Conservation (phyloP, 2,797 vertebrate genomes). For the Falco cherrug region DNA sequence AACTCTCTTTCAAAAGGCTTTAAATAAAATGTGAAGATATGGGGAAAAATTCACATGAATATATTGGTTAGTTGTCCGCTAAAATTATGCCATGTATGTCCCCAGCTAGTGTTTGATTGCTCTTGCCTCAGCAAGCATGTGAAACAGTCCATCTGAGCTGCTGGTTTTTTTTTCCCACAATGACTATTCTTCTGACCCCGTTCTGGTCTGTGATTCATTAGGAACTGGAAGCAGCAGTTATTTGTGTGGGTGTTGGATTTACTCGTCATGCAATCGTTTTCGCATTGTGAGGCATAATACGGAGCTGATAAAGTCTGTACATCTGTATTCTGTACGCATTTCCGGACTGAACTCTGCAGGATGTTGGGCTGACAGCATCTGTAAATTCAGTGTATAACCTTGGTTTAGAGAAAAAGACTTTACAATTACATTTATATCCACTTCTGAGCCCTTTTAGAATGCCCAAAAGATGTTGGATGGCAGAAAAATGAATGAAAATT, state of each 20-base stretch:
- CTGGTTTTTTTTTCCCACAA: fast-evolving
- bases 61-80: not conserved
- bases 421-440: not conserved
- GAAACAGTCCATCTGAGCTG: not conserved
- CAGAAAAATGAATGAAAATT: not conserved
- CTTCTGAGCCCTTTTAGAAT: fast-evolving
- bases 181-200: not conserved
- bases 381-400: not conserved
- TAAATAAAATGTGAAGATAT: not conserved
- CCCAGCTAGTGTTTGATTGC: fast-evolving
- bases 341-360: not conserved
- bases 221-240: conserved; percentile 17
- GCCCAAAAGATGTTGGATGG: not conserved
- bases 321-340: fast-evolving
- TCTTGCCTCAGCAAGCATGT: not conserved
- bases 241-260: not conserved
- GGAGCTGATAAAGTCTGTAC: not conserved
- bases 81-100: not conserved
- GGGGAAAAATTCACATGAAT: not conserved
- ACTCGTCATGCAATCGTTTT: not conserved
- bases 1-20: not conserved
- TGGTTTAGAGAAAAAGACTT: not conserved
- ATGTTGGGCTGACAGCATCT: not conserved
- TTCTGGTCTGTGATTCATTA: not conserved
- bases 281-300: not conserved